Percentiles rank a stretch among this genome's conserved stretches.
Evolutionary conservation across 2,113 vertebrate species (phyloP).

Genomic region (Cyprinodon variegatus): DNA sequence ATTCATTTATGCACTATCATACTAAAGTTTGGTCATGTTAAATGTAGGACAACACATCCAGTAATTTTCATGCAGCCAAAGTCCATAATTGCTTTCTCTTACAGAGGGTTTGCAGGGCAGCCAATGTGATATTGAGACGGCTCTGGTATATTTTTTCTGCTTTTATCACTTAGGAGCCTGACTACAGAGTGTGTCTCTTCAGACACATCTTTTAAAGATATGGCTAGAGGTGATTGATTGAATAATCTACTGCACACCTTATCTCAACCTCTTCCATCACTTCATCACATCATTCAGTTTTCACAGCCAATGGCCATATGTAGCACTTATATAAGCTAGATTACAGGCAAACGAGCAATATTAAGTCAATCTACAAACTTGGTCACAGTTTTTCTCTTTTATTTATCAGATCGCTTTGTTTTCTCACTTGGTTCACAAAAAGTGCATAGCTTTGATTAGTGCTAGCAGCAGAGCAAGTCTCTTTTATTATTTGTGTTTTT

Average conservation of each 20-base stretch:
- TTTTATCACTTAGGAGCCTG: constrained; percentile 47
- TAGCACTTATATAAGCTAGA: constrained; percentile 36
- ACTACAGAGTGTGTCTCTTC: constrained; percentile 55
- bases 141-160: constrained; percentile 25
- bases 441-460: not conserved
- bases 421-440: constrained; percentile 10
- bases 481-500: constrained; percentile 15
- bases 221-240: constrained; percentile 70
- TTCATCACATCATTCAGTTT: constrained; percentile 60
- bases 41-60: too few relatives aligned
- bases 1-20: too few relatives aligned
- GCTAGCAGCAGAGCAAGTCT: not conserved
- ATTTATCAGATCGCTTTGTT: constrained; percentile 5
- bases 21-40: too few relatives aligned
- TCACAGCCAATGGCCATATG: constrained; percentile 57
- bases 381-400: constrained; percentile 3
- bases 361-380: constrained; percentile 19
- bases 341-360: constrained; percentile 27
- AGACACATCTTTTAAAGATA: constrained; percentile 62
- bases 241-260: constrained; percentile 66
- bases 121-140: constrained; percentile 32
- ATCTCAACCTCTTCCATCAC: constrained; percentile 64
- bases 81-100: constrained; percentile 34
- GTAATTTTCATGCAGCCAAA: not conserved
- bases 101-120: constrained; percentile 18